phyloP scores from a whole-genome alignment of 2,797 vertebrate species.

The Anguilla obscura region DNA sequence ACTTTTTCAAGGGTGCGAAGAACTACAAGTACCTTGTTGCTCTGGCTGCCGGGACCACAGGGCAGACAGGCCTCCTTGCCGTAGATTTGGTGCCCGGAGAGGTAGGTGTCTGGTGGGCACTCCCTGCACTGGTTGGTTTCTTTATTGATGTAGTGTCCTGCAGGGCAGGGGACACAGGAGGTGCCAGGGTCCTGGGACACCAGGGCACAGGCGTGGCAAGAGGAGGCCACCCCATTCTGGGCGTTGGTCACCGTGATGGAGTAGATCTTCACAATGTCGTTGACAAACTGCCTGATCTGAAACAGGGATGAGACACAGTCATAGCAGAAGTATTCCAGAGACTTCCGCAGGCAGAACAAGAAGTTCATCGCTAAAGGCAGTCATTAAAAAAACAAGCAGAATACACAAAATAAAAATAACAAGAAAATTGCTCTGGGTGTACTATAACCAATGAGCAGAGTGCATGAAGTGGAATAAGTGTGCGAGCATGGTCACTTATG shows the following conservation, averaged over 20 bases:
- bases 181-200: constrained; percentile 78
- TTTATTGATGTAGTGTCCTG: constrained; percentile 88
- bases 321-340: neutral
- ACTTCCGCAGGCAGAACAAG: too few species aligned
- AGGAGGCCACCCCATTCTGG: constrained; percentile 83
- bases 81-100: constrained; percentile 79
- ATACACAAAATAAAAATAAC: neutral
- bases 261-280: constrained; percentile 89
- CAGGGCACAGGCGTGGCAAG: constrained; percentile 87
- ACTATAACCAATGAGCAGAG: neutral
- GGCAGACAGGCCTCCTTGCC: constrained; percentile 82
- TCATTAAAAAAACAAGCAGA: constrained; percentile 6
- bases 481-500: neutral
- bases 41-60: constrained; percentile 89
- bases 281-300: constrained; percentile 82
- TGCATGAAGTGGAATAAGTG: constrained; percentile 4
- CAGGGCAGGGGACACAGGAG: constrained; percentile 88
- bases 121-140: constrained; percentile 84
- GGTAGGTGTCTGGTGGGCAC: constrained; percentile 85
- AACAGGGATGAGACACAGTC: constrained; percentile 27
- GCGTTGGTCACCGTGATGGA: constrained; percentile 86
- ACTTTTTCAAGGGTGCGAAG: neutral
- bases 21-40: constrained; percentile 74
- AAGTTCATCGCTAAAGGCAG: neutral
- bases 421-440: neutral